Evolutionary conservation across 2,113 vertebrate genomes (phyloP), one percentile per base, ranked within the genome.

Genomic region (Oxyura jamaicensis): DNA sequence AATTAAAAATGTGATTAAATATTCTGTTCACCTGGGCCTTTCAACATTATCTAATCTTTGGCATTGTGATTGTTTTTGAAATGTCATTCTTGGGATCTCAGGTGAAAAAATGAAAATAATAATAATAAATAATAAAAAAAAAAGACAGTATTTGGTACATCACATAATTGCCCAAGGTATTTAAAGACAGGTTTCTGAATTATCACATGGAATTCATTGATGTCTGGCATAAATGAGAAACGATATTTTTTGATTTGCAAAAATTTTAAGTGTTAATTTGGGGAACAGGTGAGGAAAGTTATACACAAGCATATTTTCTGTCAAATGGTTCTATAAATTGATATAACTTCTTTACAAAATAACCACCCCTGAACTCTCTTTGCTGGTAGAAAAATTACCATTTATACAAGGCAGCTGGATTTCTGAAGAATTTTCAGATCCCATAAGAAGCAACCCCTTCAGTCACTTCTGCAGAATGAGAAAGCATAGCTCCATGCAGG

Each of bases 361-460:
- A 3, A 42, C 26, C 2, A 6, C 10, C 29, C 7, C 19, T 74
- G 69, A 55, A 69, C 48, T 22, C 2, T 62, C 12, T 55, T 73
- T 25, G 14, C 16, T 25, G 4, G 8, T 41, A 29, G 5, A 46
- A 88, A 93, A 53, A 71, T 8, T 21, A 16, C 20, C 35, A 29
- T 52, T 92, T 94, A 41, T 56, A 31, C 8, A 42, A 0, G 18
- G 8, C 11, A 76, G 5, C 2, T 58, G 7, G 56, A 13, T 44
- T 88, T 95, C 73, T 53, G 48, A 83, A 95, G 28, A 46, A 65
- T 90, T 91, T 84, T 15, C 65, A 92, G 72, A 63, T 22, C 14
- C 55, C 10, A 3, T 21, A 68, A 16, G 39, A 93, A 94, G 4
- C 7, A 77, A 3, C 0, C 5, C 13, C 18, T 94, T 94, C 20